phyloP scores from a whole-genome alignment of 2,113 vertebrate species.

The Macrotus californicus region DNA sequence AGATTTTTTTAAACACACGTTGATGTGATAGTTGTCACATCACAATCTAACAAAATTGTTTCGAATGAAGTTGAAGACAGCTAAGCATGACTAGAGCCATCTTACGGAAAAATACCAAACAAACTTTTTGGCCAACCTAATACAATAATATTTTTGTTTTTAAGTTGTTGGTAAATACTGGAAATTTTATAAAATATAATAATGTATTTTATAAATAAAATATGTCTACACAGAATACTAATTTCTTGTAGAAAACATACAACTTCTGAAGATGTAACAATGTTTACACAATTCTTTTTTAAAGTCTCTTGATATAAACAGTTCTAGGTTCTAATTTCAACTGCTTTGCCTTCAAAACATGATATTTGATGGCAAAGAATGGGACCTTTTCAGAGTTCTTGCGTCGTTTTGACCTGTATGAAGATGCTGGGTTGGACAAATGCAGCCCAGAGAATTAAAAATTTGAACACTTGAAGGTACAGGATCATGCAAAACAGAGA shows the following conservation, averaged over 20 bases:
- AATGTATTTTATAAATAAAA: constrained; percentile 35
- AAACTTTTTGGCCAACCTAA: too few relatives aligned
- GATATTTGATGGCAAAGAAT: constrained; percentile 61
- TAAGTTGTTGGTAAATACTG: not conserved
- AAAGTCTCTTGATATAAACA: not conserved
- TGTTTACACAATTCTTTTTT: not conserved
- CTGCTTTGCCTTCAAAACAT: not conserved
- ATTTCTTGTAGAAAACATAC: not conserved
- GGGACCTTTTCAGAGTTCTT: constrained; percentile 50
- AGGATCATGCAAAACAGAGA: fast-evolving
- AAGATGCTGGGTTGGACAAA: not conserved
- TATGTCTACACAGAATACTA: not conserved
- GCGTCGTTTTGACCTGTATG: fast-evolving
- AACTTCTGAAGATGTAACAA: not conserved
- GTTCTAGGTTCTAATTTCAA: not conserved
- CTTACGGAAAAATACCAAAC: too few relatives aligned
- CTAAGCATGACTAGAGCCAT: too few relatives aligned
- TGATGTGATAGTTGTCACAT: too few relatives aligned
- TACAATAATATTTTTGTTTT: not conserved
- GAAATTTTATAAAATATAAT: not conserved
- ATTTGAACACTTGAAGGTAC: not conserved
- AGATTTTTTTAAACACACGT: too few relatives aligned
- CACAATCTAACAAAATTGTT: too few relatives aligned
- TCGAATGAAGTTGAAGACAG: too few relatives aligned
- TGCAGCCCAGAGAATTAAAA: not conserved